Percentiles rank a stretch among this genome's conserved stretches.
Conservation (phyloP, 2,113 vertebrate species). For the Chaenocephalus aceratus region DNA sequence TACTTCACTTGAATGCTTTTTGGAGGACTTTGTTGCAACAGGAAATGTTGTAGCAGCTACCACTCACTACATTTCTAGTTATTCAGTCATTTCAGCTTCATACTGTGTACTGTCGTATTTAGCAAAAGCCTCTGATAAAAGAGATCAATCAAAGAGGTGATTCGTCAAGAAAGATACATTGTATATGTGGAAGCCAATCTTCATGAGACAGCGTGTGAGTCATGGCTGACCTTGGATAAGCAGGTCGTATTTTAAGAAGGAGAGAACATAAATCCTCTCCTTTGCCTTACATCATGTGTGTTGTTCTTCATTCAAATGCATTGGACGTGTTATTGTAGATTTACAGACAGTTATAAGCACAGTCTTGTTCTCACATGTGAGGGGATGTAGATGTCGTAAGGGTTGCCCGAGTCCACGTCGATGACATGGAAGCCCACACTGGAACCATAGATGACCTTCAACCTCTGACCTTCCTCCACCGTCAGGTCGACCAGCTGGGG, state of each 20-base stretch:
- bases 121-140: neutral
- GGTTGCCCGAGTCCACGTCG: slow-evolving; percentile 98
- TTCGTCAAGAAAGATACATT: neutral
- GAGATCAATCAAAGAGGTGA: slow-evolving; percentile 18
- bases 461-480: slow-evolving; percentile 97
- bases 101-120: neutral
- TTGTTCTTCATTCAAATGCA: neutral
- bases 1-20: neutral
- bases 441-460: slow-evolving; percentile 99
- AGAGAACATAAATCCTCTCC: neutral
- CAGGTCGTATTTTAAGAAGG: neutral
- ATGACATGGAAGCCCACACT: slow-evolving; percentile 98
- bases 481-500: slow-evolving; percentile 97
- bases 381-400: slow-evolving; percentile 98
- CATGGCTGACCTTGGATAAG: neutral
- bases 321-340: neutral
- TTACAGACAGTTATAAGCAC: neutral
- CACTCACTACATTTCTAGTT: neutral
- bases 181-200: neutral
- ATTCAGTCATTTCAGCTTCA: neutral
- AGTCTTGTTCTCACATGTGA: slow-evolving; percentile 90
- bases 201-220: neutral
- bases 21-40: neutral
- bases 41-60: neutral
- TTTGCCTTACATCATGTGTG: neutral